A percentile compares a stretch with the other conserved stretches of the same genome.
phyloP scores from a whole-genome alignment of 2,888 invertebrate species.

The Argyra leucocephala region DNA sequence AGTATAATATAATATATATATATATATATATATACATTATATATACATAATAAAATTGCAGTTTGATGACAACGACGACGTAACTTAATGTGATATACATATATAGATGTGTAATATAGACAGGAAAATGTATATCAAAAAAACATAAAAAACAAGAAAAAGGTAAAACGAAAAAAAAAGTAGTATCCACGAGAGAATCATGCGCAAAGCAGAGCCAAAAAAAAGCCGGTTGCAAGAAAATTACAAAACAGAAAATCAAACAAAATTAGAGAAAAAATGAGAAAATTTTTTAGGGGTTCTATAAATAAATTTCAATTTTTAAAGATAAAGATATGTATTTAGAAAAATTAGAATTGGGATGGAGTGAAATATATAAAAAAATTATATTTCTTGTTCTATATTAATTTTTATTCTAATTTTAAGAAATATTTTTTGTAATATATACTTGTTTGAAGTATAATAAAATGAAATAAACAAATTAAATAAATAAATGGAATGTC shows the following conservation, averaged over 20 bases:
- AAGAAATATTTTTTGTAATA: too few species aligned
- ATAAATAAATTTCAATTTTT: constrained; percentile 6
- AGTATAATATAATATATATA: too few species aligned
- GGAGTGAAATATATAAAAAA: not conserved
- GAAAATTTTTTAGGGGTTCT: not conserved
- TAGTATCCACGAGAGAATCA: not conserved
- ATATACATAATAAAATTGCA: not conserved
- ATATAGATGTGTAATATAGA: not conserved
- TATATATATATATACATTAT: not conserved
- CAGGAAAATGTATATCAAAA: not conserved
- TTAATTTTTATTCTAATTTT: too few species aligned
- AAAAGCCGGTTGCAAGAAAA: not conserved
- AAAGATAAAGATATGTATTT: too few species aligned
- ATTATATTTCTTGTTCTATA: too few species aligned
- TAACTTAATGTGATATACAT: not conserved
- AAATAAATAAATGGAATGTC: too few species aligned
- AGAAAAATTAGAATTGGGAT: not conserved
- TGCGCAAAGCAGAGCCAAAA: not conserved
- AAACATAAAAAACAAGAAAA: not conserved
- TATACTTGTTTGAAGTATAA: too few species aligned
- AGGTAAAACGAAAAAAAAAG: not conserved
- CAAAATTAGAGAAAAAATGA: not conserved
- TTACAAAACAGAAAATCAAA: not conserved
- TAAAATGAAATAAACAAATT: too few species aligned
- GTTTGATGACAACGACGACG: not conserved